Conservation (phyloP, 1,140 invertebrate genomes). For the Diprion similis region DNA sequence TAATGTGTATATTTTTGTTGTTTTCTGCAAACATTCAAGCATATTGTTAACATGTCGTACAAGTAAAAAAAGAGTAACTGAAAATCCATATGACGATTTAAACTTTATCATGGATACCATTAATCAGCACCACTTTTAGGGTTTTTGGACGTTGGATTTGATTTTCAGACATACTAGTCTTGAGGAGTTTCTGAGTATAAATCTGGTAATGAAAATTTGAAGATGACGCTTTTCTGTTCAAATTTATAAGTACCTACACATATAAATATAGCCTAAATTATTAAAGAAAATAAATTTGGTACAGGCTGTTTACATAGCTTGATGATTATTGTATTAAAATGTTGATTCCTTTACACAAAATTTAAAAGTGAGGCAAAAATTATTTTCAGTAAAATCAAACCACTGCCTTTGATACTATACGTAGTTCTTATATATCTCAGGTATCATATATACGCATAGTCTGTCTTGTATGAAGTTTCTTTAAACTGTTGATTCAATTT, state of each 20-base stretch:
- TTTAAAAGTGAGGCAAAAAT: too few species aligned
- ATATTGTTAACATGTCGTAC: conserved; percentile 13
- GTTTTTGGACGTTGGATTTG: too few species aligned
- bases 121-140: not conserved
- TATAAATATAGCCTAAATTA: not conserved
- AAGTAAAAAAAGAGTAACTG: conserved; percentile 16
- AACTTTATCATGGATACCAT: conserved; percentile 10
- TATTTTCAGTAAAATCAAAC: too few species aligned
- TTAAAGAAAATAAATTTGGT: not conserved
- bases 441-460: too few species aligned
- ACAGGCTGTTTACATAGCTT: too few species aligned
- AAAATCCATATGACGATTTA: conserved; percentile 15
- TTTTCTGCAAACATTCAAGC: not conserved
- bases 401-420: too few species aligned
- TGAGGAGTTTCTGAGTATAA: not conserved
- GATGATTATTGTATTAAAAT: too few species aligned
- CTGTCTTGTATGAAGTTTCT: not conserved
- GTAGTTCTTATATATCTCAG: not conserved
- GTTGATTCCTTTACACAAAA: too few species aligned
- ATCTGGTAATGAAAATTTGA: not conserved
- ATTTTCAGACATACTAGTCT: too few species aligned
- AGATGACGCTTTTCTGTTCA: not conserved
- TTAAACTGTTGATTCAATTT: not conserved
- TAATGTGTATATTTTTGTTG: conserved; percentile 14
- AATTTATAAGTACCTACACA: not conserved